Evolutionary conservation across 2,888 invertebrate genomes (phyloP), one percentile per base, ranked within the genome.

Genomic region (Drosophila koepferae): DNA sequence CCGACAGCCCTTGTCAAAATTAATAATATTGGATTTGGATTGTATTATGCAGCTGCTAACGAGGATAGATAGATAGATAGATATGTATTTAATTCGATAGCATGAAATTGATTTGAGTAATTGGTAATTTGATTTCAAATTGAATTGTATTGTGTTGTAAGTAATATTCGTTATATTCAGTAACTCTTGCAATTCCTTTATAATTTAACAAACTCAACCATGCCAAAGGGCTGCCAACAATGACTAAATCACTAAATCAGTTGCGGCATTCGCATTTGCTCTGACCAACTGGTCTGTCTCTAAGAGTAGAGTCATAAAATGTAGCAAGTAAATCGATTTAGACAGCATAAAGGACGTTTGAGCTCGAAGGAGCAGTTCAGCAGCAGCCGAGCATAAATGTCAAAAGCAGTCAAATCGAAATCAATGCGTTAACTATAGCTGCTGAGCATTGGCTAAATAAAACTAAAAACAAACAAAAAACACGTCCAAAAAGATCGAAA

Each of bases 331-430:
- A 85, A 77, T 79, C 81, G 81, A 85, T 28, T 77, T 86, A 74
- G 65, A 78, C 71, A 36, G 65, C 73, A 67, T 38, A 69, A 41
- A 71, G 69, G 58, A 65, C 68, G 68, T 58, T 54, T 53, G 58
- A 48, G 31, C 58, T 48, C 49, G 44, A 54, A 41, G 40, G 55
- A 54, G 41, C 12, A 63, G 49, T 48, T 55, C 9, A 16, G 48
- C 28, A 46, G 20, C 36, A 63, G 49, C 71, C 71, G 86, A 65
- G 67, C 82, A 88, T 86, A 82, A 88, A 86, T 90, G 89, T 86
- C 90, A 88, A 82, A 71, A 82, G 72, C 90, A 88, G 89, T 86
- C 75, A 81, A 90, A 88, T 89, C 80, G 69, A 72, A 72, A 43
- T 63, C 69, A 63, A 62, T 77, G 76, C 61, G 51, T 41, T 43